Evolutionary conservation across 92 coral and sea anemone species (phyloP).

Genomic region (Heteractis magnifica): DNA sequence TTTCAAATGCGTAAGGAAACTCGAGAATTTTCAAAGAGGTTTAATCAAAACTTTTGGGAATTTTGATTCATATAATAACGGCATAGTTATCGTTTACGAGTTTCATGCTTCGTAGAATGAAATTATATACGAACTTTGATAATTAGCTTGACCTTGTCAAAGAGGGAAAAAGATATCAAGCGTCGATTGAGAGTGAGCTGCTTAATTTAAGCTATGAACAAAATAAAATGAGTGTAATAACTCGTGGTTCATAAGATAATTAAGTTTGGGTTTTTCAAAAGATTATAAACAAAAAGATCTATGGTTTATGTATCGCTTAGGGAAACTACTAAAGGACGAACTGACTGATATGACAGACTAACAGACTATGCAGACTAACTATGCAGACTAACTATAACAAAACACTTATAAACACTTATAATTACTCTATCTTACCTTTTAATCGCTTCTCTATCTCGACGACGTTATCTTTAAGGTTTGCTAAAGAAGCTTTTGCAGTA

Average conservation of each 20-base stretch:
- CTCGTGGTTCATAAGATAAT: neutral
- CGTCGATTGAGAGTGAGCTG: neutral
- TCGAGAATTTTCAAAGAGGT: neutral
- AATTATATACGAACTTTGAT: neutral
- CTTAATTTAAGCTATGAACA: neutral
- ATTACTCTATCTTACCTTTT: neutral
- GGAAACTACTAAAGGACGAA: no score
- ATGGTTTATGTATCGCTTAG: neutral
- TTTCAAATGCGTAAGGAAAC: neutral
- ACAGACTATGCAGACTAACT: no score
- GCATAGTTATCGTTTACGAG: neutral
- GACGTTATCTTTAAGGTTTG: constrained; percentile 39
- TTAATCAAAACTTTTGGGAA: neutral
- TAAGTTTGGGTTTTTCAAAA: neutral
- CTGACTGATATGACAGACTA: neutral
- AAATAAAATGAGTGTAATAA: neutral
- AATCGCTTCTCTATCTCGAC: constrained; percentile 25
- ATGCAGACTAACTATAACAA: neutral
- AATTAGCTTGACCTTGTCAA: neutral
- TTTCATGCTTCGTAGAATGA: neutral
- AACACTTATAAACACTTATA: neutral
- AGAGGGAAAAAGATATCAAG: constrained; percentile 7
- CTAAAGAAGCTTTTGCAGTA: constrained; percentile 60
- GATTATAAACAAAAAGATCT: neutral
- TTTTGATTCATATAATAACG: neutral